Evolutionary conservation across 35 echinoderm and acorn worm species (phyloP).

Genomic region (Ptychodera flava): DNA sequence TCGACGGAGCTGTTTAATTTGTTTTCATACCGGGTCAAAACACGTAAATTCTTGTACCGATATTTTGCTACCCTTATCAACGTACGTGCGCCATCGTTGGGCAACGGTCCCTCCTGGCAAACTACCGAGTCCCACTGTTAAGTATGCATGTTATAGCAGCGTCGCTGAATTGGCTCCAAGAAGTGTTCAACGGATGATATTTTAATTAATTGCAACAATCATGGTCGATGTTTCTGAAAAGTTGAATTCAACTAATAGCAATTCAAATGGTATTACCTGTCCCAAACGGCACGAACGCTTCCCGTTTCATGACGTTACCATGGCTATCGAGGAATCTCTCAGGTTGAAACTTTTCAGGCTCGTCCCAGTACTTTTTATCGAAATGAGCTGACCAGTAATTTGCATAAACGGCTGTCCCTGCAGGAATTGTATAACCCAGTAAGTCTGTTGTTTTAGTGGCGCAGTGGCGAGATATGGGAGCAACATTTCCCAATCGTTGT

Average conservation of each 20-base stretch:
- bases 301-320: neutral
- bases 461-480: slow-evolving; percentile 7
- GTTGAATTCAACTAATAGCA: neutral
- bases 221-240: too few relatives aligned
- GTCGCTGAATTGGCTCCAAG: too few relatives aligned
- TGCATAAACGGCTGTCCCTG: slow-evolving; percentile 7
- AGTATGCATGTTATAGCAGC: too few relatives aligned
- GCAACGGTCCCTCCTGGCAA: too few relatives aligned
- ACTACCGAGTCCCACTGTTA: too few relatives aligned
- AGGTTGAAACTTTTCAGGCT: slow-evolving; percentile 12
- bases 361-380: slow-evolving; percentile 19
- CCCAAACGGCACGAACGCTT: slow-evolving; percentile 6
- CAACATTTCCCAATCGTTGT: slow-evolving; percentile 22
- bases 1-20: too few relatives aligned
- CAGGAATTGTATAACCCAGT: slow-evolving; percentile 9
- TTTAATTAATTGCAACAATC: too few relatives aligned
- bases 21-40: too few relatives aligned
- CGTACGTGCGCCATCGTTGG: too few relatives aligned
- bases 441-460: slow-evolving; percentile 12
- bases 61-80: too few relatives aligned
- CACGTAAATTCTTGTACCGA: too few relatives aligned
- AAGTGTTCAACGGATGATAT: too few relatives aligned
- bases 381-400: slow-evolving; percentile 1
- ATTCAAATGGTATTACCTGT: neutral
- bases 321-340: slow-evolving; percentile 19